Base-by-base conservation (phyloP, 2,113 vertebrate genomes). In the Pelodiscus sinensis region DNA sequence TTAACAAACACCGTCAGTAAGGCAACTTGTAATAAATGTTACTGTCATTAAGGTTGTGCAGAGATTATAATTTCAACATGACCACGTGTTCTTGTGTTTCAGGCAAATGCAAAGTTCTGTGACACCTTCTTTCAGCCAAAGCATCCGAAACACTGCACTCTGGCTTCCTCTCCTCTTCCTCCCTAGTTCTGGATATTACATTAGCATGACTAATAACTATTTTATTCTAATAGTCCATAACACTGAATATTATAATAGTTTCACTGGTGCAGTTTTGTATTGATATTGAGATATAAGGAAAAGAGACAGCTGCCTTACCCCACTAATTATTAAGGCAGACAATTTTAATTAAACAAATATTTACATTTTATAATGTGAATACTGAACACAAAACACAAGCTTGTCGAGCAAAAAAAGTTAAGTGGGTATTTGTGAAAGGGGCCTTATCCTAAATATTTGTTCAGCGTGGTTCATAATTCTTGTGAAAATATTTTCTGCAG, bases 31-130 rank as follows among this genome's bases (percentile, higher is more conserved):
- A 90, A n/a, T 68, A 52, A 85, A 92, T 86, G 24, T 16, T 85
- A 44, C 29, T 85, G 27, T 78, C 13, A 21, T 29, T 44, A 55
- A 38, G 73, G 75, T 13, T 8, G 60, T 86, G 29, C 88, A 94
- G 56, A 11, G 4, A 35, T 1, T 56, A 55, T n/a, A 38, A 18
- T 55, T 3, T 68, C 22, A 31, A 9, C 4, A 0, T 6, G 57
- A n/a, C 71, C 80, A 71, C 78, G 81, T 75, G 22, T 21, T 18
- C 44, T 24, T 11, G 44, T 51, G 11, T 5, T 60, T 77, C 71
- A 82, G 73, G 50, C 50, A 55, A 73, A 77, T 3, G 16, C 31
- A 78, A 73, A 31, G 24, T 51, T 82, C 9, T 10, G 8, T 19
- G 65, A 35, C 65, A n/a, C 10, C 31, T 31, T 68, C 65, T 35